Evolutionary conservation across 2,888 invertebrate species (phyloP).

Genomic region (Lottia gigantea): DNA sequence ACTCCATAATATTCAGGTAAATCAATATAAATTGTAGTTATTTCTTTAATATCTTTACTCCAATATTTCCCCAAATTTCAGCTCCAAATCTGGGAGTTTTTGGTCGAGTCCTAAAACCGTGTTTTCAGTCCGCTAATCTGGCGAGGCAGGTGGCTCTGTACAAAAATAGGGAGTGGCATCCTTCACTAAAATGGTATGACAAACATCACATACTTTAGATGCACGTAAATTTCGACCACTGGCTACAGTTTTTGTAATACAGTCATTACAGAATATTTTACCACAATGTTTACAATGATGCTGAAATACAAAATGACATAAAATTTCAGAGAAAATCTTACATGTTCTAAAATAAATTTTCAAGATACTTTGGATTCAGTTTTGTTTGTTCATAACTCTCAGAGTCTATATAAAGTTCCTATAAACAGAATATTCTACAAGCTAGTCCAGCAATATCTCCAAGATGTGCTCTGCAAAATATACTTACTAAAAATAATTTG

Average conservation of each 20-base stretch:
- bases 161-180: slow-evolving; percentile 74
- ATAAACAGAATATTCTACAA: no score
- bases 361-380: no score
- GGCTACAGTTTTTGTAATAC: slow-evolving; percentile 83
- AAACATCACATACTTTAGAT: slow-evolving; percentile 94
- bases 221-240: slow-evolving; percentile 87
- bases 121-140: slow-evolving; percentile 46
- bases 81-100: slow-evolving; percentile 3
- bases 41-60: no score
- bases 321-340: no score
- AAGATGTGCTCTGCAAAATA: no score
- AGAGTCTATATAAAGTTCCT: no score
- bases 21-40: no score
- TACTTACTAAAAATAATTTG: no score
- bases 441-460: no score
- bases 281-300: slow-evolving; percentile 95
- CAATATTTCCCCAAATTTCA: background rate
- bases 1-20: no score
- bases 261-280: slow-evolving; percentile 90
- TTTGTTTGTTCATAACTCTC: no score
- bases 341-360: no score
- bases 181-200: slow-evolving; percentile 89
- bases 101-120: background rate
- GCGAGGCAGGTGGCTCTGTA: slow-evolving; percentile 73
- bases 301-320: slow-evolving; percentile 67